Conservation (phyloP, 1,140 invertebrate genomes). For the Bombus turneri region DNA sequence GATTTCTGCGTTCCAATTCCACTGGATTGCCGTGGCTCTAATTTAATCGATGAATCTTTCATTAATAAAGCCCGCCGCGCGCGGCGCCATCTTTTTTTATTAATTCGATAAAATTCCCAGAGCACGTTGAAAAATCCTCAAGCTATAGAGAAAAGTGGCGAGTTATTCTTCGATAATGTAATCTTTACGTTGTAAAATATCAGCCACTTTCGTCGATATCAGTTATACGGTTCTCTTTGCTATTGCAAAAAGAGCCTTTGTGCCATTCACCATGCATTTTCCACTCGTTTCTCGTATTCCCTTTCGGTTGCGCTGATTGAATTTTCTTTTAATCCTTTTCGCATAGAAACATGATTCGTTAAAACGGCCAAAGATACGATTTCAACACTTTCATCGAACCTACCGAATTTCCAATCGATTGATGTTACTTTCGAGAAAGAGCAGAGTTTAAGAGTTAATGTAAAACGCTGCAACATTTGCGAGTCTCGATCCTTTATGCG, state of each 20-base stretch:
- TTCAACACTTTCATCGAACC: background rate
- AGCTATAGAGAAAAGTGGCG: background rate
- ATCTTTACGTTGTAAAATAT: background rate
- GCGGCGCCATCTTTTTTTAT: background rate
- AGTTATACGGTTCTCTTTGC: background rate
- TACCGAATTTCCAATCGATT: background rate
- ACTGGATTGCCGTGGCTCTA: background rate
- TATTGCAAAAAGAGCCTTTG: background rate
- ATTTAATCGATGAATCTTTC: constrained; percentile 17
- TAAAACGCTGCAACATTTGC: too few relatives aligned
- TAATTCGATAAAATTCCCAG: background rate
- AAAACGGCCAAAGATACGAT: background rate
- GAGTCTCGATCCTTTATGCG: background rate
- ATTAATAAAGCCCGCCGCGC: background rate
- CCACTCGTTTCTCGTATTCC: constrained; percentile 7
- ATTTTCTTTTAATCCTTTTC: constrained; percentile 1
- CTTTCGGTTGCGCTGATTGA: background rate
- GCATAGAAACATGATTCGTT: background rate
- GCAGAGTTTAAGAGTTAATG: background rate
- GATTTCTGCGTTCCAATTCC: background rate
- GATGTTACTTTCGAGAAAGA: background rate
- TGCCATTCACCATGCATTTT: background rate
- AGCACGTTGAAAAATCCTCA: background rate
- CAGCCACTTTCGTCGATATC: background rate
- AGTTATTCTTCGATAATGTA: constrained; percentile 6